Conservation (phyloP, 2,113 vertebrate genomes). For the Bos javanicus region DNA sequence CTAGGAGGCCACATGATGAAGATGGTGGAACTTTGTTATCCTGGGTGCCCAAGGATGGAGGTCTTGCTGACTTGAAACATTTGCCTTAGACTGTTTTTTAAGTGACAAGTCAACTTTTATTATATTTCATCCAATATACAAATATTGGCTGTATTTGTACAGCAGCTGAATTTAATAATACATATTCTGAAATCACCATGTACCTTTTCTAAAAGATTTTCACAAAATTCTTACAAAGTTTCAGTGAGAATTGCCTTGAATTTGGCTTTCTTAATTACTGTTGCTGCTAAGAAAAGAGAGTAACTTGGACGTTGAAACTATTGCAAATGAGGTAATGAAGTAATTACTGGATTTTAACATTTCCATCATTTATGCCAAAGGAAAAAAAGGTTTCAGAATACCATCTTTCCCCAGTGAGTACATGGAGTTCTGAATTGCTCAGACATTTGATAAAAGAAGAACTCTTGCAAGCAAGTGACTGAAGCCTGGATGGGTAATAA, state of each 20-base stretch:
- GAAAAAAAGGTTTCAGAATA: background rate
- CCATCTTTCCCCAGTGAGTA: background rate
- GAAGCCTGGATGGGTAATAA: background rate
- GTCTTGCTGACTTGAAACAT: background rate
- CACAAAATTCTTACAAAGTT: conserved; percentile 3
- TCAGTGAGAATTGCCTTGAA: background rate
- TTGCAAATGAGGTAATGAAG: conserved; percentile 27
- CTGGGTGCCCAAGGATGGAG: background rate
- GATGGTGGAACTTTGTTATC: background rate
- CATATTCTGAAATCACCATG: background rate
- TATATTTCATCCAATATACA: background rate
- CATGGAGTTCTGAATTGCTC: background rate
- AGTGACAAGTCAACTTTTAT: background rate
- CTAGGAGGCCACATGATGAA: background rate
- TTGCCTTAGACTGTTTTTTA: background rate
- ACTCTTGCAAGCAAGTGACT: background rate
- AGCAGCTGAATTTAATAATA: background rate
- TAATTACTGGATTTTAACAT: conserved; percentile 3
- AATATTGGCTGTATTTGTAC: background rate
- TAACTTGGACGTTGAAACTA: background rate
- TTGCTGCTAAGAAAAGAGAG: background rate
- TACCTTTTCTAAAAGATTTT: conserved; percentile 30
- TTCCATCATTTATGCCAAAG: background rate
- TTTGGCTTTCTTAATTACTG: conserved; percentile 1
- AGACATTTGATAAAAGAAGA: background rate